These are phyloP conservation scores for Sinodicranocentrus sp. DNA, from an alignment of 2,888 invertebrate species.

Conservation along the genomic window DNA sequence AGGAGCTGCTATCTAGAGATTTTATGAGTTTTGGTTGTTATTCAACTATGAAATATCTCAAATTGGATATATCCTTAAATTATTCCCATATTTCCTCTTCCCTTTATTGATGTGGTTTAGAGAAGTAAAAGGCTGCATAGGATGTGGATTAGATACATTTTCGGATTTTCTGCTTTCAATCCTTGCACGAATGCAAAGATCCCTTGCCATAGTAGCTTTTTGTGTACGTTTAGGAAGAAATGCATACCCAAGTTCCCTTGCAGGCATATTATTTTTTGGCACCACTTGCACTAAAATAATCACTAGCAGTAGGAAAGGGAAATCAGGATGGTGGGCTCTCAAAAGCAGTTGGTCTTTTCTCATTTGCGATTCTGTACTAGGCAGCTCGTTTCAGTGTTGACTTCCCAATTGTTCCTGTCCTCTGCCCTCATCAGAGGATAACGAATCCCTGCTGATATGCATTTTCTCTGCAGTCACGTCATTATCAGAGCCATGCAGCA, in stretches of 20 bases:
- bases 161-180: background rate
- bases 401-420: too few relatives aligned
- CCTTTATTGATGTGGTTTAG: background rate
- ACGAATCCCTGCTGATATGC: background rate
- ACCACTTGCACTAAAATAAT: background rate
- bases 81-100: background rate
- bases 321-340: too few relatives aligned
- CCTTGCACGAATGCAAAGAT: too few relatives aligned
- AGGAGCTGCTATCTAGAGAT: constrained; percentile 2
- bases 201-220: background rate
- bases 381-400: too few relatives aligned
- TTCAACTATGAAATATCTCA: too few relatives aligned
- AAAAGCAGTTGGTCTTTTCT: too few relatives aligned
- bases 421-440: too few relatives aligned
- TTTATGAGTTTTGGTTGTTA: too few relatives aligned
- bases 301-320: too few relatives aligned
- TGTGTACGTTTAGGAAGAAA: background rate
- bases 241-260: too few relatives aligned
- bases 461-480: background rate
- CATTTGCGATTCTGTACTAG: too few relatives aligned
- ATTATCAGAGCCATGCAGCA: background rate
- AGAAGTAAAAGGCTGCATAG: background rate
- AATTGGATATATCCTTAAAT: too few relatives aligned
- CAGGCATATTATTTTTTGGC: background rate
- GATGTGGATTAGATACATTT: constrained; percentile 2